A percentile compares a stretch with the other conserved stretches of the same genome.
phyloP scores from a whole-genome alignment of 2,113 vertebrate genomes.

The Melanerpes formicivorus region DNA sequence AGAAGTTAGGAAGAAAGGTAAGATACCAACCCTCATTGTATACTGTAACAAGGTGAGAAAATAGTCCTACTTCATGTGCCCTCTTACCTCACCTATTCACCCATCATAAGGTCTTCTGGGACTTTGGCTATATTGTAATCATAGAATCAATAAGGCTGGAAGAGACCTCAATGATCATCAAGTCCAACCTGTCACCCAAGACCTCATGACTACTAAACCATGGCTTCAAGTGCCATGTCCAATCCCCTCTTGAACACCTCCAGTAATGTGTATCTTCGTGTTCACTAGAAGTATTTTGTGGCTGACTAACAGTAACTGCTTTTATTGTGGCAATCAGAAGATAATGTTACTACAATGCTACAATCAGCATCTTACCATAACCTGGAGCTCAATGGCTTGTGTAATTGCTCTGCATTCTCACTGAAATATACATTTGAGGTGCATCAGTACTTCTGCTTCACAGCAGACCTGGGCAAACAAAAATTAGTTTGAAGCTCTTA shows the following conservation, averaged over 20 bases:
- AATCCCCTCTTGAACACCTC: too few relatives aligned
- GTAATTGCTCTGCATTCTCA: not conserved
- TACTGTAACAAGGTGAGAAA: not conserved
- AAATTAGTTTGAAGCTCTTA: not conserved
- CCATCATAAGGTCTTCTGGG: not conserved
- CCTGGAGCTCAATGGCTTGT: not conserved
- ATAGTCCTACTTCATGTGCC: accelerated
- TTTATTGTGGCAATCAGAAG: not conserved
- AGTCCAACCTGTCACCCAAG: too few relatives aligned
- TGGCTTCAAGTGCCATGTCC: too few relatives aligned
- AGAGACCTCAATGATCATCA: too few relatives aligned
- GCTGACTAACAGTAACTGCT: not conserved
- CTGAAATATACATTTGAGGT: not conserved
- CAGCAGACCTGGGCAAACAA: not conserved
- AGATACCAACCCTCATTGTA: accelerated
- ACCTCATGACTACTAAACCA: too few relatives aligned
- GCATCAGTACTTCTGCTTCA: not conserved
- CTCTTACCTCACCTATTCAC: not conserved
- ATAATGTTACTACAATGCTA: not conserved
- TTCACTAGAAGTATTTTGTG: not conserved
- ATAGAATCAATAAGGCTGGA: too few relatives aligned
- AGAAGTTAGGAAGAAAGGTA: not conserved
- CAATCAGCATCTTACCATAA: not conserved
- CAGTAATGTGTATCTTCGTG: not conserved
- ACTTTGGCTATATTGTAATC: not conserved